A percentile compares a stretch with the other conserved stretches of the same genome.
These are phyloP conservation scores for Malaclemys terrapin DNA, from an alignment of 2,113 vertebrate species.

Conservation along the genomic window DNA sequence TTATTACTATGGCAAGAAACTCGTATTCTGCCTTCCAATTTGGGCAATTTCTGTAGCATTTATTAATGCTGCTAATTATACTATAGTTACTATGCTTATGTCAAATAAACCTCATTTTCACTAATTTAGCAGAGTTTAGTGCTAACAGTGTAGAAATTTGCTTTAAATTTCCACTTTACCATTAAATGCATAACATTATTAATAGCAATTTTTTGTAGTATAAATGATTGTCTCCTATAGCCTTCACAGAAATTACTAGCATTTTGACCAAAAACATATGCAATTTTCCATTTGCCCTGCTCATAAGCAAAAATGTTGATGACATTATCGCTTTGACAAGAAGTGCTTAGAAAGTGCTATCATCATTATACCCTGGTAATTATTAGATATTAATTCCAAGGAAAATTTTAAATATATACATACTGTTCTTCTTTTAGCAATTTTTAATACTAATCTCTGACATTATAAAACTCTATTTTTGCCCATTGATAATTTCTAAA, in stretches of 20 bases:
- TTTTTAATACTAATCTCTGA: conserved; percentile 78
- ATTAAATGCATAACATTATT: conserved; percentile 36
- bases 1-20: neutral
- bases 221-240: conserved; percentile 81
- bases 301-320: conserved; percentile 57
- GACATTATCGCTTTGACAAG: conserved; percentile 43
- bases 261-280: conserved; percentile 44
- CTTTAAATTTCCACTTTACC: conserved; percentile 24
- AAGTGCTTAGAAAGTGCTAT: conserved; percentile 83
- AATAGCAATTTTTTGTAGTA: conserved; percentile 43
- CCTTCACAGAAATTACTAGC: conserved; percentile 69
- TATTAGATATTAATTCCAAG: conserved; percentile 78
- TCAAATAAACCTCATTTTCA: conserved; percentile 1
- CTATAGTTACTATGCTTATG: neutral
- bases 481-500: conserved; percentile 76
- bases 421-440: conserved; percentile 74
- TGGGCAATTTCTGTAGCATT: conserved; percentile 17
- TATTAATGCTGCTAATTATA: neutral
- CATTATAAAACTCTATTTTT: conserved; percentile 79
- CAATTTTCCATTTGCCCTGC: conserved; percentile 57
- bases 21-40: neutral
- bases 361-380: conserved; percentile 75
- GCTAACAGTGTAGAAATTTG: conserved; percentile 11
- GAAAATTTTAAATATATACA: conserved; percentile 76
- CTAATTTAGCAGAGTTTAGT: conserved; percentile 19